Evolutionary conservation across 2,888 invertebrate genomes (phyloP).

Genomic region (Pseudolycoriella hygida): DNA sequence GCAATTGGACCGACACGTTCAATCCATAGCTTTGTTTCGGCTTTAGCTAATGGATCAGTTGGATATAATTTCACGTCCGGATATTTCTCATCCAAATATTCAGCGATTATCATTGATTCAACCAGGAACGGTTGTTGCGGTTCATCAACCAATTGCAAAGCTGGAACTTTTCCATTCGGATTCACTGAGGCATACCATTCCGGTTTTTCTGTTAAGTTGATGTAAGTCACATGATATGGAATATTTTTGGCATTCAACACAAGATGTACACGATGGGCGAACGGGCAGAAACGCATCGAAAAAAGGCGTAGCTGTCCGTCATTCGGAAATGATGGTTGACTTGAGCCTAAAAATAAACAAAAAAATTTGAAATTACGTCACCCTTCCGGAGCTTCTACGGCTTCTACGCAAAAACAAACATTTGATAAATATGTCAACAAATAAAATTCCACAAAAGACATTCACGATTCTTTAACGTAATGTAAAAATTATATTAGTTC

Average conservation of each 20-base stretch:
- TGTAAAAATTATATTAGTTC: too few species aligned
- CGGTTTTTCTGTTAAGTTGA: constrained; percentile 59
- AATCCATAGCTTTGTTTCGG: constrained; percentile 25
- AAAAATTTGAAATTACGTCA: too few species aligned
- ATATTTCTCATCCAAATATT: constrained; percentile 68
- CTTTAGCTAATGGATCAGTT: constrained; percentile 36
- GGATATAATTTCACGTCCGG: constrained; percentile 45
- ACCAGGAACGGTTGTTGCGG: constrained; percentile 38
- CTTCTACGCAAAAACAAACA: too few species aligned
- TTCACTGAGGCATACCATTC: constrained; percentile 62
- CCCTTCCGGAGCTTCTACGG: too few species aligned
- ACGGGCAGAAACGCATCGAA: constrained; percentile 75
- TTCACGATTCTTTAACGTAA: too few species aligned
- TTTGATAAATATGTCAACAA: too few species aligned
- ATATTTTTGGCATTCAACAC: constrained; percentile 63
- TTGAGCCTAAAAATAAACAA: too few species aligned
- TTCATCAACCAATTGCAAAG: constrained; percentile 50
- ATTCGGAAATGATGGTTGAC: constrained; percentile 36
- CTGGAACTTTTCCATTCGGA: constrained; percentile 52
- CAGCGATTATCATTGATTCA: constrained; percentile 62
- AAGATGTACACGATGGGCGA: constrained; percentile 56
- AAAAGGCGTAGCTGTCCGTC: constrained; percentile 53
- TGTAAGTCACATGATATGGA: constrained; percentile 54
- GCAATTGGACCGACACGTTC: constrained; percentile 21
- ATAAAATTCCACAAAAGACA: too few species aligned